These are phyloP conservation scores for Coptotermes formosanus DNA, from an alignment of 1,140 invertebrate genomes.

Conservation along the genomic window DNA sequence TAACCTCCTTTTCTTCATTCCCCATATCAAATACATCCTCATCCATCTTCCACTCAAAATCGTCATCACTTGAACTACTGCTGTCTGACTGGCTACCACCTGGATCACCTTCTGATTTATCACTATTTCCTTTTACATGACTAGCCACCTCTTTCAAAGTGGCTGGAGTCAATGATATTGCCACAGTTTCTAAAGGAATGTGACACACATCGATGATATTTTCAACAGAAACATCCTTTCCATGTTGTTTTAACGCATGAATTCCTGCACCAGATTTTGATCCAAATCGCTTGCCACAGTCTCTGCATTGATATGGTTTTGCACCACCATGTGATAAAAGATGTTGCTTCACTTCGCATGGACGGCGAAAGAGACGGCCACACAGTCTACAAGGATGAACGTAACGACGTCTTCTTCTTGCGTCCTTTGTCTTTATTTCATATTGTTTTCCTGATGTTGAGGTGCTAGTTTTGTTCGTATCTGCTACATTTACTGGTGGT, in stretches of 20 bases:
- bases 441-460: neutral
- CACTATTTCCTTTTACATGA: neutral
- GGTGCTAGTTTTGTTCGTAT: neutral
- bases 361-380: constrained; percentile 35
- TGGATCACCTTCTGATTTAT: constrained; percentile 19
- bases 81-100: constrained; percentile 9
- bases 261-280: constrained; percentile 34
- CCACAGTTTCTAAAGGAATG: constrained; percentile 1
- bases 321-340: constrained; percentile 34
- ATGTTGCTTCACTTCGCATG: constrained; percentile 36
- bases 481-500: constrained; percentile 14
- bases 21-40: constrained; percentile 21
- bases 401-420: constrained; percentile 16
- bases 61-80: constrained; percentile 29
- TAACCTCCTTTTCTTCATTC: constrained; percentile 11
- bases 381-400: constrained; percentile 35
- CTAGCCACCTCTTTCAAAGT: constrained; percentile 25
- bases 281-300: constrained; percentile 35
- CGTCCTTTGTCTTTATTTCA: constrained; percentile 32
- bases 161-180: neutral
- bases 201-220: constrained; percentile 26
- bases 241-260: constrained; percentile 34
- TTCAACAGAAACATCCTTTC: constrained; percentile 29
- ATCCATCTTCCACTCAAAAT: constrained; percentile 36
- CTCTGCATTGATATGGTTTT: constrained; percentile 35